Percentiles rank a stretch among this genome's conserved stretches.
Conservation (phyloP, 2,113 vertebrate species). For the Neodon shergylaensis region DNA sequence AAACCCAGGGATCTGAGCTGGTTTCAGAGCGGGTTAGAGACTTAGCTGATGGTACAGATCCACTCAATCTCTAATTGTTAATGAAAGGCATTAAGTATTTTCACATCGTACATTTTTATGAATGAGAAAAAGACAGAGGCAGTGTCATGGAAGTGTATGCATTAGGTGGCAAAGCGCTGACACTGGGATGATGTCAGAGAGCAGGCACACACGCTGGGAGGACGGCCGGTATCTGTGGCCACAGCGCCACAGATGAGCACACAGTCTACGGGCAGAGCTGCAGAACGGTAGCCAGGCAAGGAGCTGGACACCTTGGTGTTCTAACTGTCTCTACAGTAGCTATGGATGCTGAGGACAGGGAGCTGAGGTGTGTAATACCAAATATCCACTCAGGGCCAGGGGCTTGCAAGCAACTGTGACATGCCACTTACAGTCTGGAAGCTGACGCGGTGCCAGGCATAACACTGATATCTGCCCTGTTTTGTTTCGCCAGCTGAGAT, state of each 20-base stretch:
- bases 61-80: background rate
- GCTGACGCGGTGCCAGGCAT: background rate
- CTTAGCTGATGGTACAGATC: background rate
- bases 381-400: no score
- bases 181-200: background rate
- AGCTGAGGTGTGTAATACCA: background rate
- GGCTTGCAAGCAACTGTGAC: background rate
- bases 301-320: background rate
- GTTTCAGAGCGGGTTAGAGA: background rate
- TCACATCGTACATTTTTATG: background rate
- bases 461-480: background rate
- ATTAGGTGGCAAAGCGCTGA: background rate
- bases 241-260: background rate
- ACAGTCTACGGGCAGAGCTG: background rate
- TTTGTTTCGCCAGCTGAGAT: background rate
- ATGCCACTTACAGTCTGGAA: background rate
- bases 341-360: accelerated
- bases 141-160: background rate
- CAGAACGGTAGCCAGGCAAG: background rate
- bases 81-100: background rate
- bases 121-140: background rate
- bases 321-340: background rate
- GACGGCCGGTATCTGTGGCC: background rate
- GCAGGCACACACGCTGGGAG: background rate
- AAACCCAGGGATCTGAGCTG: background rate